Percentiles rank a stretch among this genome's conserved stretches.
Conservation (phyloP, 1,140 invertebrate species). For the Neotoxoptera formosana region DNA sequence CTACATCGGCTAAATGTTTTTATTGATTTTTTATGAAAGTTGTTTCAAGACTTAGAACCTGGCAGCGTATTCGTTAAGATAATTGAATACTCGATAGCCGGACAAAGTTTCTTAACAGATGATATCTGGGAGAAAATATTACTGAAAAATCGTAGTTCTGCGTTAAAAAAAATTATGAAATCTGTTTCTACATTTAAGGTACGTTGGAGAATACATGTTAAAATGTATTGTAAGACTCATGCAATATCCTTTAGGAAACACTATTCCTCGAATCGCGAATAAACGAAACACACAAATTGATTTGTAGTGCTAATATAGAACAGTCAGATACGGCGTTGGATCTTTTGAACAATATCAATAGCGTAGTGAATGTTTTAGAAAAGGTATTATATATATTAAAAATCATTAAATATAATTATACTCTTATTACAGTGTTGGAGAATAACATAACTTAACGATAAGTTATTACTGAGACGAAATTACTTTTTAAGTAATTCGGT, state of each 20-base stretch:
- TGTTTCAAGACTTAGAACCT: constrained; percentile 47
- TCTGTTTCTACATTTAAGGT: neutral
- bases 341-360: constrained; percentile 3
- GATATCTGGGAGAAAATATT: constrained; percentile 30
- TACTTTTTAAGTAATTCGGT: no score
- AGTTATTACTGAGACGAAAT: no score
- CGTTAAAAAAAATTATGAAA: neutral
- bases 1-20: neutral
- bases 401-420: neutral
- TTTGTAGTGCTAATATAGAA: neutral
- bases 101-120: constrained; percentile 9
- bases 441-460: no score
- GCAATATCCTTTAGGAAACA: constrained; percentile 5
- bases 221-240: neutral
- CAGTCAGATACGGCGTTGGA: neutral
- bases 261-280: neutral
- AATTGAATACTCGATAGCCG: constrained; percentile 41
- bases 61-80: constrained; percentile 15
- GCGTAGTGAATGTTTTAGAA: neutral
- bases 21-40: neutral
- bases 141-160: neutral
- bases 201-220: neutral
- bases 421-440: neutral
- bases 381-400: constrained; percentile 29
- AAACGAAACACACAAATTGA: neutral